A percentile compares a stretch with the other conserved stretches of the same genome.
Conservation (phyloP, 1,140 invertebrate species). For the Delia radicum region DNA sequence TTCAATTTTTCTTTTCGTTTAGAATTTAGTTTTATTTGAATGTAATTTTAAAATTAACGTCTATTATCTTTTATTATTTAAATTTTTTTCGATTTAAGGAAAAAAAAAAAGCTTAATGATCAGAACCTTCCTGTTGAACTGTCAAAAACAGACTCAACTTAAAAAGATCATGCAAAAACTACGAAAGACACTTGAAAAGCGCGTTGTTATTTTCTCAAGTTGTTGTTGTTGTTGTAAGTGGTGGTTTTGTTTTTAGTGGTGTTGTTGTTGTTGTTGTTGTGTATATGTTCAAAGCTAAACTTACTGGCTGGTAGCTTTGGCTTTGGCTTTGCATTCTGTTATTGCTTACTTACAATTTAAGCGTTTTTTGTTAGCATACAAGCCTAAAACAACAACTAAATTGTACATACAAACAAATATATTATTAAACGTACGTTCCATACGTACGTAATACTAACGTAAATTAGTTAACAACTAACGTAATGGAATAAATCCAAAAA, state of each 20-base stretch:
- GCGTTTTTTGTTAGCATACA: background rate
- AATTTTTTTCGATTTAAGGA: no score
- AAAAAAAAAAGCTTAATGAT: background rate
- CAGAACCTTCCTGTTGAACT: constrained; percentile 19
- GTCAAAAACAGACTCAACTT: constrained; percentile 17
- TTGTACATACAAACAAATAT: background rate
- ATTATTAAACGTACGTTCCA: background rate
- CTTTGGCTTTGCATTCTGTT: background rate
- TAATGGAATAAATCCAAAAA: background rate
- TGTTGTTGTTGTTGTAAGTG: no score
- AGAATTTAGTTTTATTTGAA: background rate
- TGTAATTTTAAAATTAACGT: no score
- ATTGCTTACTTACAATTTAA: no score
- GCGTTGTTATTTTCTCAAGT: background rate
- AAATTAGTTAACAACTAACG: background rate
- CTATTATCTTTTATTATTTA: no score
- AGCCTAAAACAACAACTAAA: background rate
- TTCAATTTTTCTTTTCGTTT: background rate
- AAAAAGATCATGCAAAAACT: constrained; percentile 14
- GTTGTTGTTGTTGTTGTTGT: no score
- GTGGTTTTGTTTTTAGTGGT: no score
- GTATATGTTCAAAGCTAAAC: background rate
- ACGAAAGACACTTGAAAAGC: constrained; percentile 2
- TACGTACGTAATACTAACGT: background rate
- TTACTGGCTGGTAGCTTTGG: background rate